Percentiles rank a stretch among this genome's conserved stretches.
phyloP scores from a whole-genome alignment of 2,888 invertebrate species.

The Tholera decimalis region DNA sequence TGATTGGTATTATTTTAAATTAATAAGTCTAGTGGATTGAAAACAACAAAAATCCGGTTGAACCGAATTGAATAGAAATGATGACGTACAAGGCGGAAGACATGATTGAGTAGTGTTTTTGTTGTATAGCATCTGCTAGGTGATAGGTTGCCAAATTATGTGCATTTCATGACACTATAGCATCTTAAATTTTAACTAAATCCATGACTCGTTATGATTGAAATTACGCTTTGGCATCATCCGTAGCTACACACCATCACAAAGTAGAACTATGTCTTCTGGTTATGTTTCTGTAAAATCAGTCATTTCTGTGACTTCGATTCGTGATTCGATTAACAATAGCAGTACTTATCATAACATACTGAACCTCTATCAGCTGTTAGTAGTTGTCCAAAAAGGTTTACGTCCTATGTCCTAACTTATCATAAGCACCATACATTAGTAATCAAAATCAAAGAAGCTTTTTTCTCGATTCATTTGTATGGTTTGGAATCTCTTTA shows the following conservation, averaged over 20 bases:
- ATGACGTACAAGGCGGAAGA: slow-evolving; percentile 30
- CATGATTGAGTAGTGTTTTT: slow-evolving; percentile 21
- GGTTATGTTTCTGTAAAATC: not conserved
- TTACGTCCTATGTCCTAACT: not conserved
- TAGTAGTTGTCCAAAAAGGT: not conserved
- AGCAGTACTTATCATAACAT: not conserved
- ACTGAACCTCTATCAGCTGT: not conserved
- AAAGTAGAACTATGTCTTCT: not conserved
- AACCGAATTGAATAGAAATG: slow-evolving; percentile 10
- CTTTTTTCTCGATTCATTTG: not conserved
- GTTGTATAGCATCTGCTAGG: slow-evolving; percentile 27
- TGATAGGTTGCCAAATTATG: slow-evolving; percentile 40
- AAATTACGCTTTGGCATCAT: slow-evolving; percentile 14
- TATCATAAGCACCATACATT: not conserved
- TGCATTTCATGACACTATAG: slow-evolving; percentile 11
- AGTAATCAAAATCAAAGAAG: not conserved
- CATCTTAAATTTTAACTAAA: slow-evolving; percentile 16
- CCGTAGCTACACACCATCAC: not conserved
- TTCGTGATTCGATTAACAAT: not conserved
- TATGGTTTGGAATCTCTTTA: not conserved
- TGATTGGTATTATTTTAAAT: no score
- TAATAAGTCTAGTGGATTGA: not conserved
- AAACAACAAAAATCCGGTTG: slow-evolving; percentile 23
- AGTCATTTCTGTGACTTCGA: not conserved
- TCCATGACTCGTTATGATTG: not conserved